Conservation (phyloP, 2,113 vertebrate species). For the Zonotrichia leucophrys region DNA sequence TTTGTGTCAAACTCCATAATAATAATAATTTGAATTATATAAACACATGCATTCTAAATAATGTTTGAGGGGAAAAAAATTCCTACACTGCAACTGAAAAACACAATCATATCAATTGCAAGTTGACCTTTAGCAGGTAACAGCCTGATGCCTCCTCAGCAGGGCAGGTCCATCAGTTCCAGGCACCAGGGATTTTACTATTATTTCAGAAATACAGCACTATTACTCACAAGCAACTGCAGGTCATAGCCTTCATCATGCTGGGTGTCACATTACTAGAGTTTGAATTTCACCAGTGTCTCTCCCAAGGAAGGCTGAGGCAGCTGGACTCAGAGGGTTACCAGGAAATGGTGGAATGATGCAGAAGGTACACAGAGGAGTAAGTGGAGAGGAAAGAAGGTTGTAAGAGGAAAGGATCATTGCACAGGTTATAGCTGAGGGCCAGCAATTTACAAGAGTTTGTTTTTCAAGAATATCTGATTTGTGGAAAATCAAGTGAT, state of each 20-base stretch:
- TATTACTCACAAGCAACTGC: neutral
- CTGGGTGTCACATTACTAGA: neutral
- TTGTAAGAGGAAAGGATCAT: neutral
- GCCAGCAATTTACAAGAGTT: neutral
- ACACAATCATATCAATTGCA: neutral
- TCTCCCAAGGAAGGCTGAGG: neutral
- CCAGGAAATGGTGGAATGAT: neutral
- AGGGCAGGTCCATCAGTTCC: neutral
- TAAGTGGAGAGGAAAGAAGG: neutral
- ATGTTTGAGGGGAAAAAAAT: neutral
- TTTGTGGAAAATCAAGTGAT: neutral
- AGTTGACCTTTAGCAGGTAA: neutral
- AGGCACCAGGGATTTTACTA: neutral
- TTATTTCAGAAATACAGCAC: neutral
- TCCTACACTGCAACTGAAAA: neutral
- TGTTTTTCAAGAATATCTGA: neutral
- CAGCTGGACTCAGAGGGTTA: neutral
- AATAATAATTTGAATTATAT: neutral
- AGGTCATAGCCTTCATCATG: neutral
- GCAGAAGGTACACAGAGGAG: neutral
- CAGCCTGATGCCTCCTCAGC: neutral
- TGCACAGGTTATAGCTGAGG: neutral
- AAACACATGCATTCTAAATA: neutral
- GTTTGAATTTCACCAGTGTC: rapidly evolving
- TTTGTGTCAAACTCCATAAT: neutral